Conservation (phyloP, 2,797 vertebrate genomes). For the Merluccius polli region DNA sequence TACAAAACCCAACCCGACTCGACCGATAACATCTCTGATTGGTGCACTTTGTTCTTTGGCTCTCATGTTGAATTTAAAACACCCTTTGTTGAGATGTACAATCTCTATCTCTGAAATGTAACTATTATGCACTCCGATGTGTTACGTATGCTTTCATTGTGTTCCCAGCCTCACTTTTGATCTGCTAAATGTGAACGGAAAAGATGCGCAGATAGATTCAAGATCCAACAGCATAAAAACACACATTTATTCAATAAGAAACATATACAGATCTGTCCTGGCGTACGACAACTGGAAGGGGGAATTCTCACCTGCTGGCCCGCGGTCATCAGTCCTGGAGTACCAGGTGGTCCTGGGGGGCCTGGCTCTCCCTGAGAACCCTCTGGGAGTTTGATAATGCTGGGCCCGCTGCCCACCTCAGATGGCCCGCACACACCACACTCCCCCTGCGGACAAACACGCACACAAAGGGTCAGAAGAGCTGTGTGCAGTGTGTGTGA, state of each 20-base stretch:
- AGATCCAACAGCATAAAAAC: not conserved
- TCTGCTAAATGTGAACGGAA: not conserved
- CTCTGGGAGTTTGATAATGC: constrained; percentile 43
- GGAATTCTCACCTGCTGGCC: constrained; percentile 64
- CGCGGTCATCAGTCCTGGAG: constrained; percentile 56
- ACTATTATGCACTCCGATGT: not conserved
- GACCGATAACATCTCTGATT: not conserved
- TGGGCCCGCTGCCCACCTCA: constrained; percentile 49
- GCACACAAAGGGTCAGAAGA: not conserved
- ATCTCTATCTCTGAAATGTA: not conserved
- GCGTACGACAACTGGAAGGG: not conserved
- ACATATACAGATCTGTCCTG: not conserved
- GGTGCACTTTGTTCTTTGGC: not conserved
- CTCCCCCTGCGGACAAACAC: constrained; percentile 57
- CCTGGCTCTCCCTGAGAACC: constrained; percentile 23
- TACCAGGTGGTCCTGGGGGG: constrained; percentile 58
- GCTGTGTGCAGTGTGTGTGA: not conserved
- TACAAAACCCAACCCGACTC: not conserved
- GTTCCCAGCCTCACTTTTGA: not conserved
- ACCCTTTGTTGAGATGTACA: not conserved
- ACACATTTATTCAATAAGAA: not conserved
- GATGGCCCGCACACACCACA: constrained; percentile 60
- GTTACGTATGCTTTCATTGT: not conserved
- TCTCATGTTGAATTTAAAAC: not conserved
- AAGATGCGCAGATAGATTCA: not conserved